These are phyloP conservation scores for Zhuqinia jingwanae DNA, from an alignment of 2,888 invertebrate species.

Conservation along the genomic window DNA sequence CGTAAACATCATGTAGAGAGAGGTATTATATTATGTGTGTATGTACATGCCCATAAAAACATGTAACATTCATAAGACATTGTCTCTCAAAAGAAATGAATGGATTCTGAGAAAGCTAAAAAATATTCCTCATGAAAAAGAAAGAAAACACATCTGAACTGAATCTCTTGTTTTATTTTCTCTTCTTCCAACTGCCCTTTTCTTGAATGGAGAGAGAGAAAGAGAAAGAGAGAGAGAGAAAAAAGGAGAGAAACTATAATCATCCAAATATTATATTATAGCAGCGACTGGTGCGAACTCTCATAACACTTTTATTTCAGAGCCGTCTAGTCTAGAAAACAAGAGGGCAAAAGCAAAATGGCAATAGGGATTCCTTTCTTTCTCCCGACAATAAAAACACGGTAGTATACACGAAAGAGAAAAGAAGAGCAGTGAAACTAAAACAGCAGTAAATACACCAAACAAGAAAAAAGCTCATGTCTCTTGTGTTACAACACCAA, in stretches of 20 bases:
- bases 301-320: conserved; percentile 23
- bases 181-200: too few species aligned
- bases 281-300: conserved; percentile 40
- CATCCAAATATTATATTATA: too few species aligned
- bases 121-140: neutral
- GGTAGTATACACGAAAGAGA: too few species aligned
- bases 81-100: conserved; percentile 6
- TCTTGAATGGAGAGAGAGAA: too few species aligned
- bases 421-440: neutral
- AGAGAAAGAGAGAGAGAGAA: too few species aligned
- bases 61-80: conserved; percentile 7
- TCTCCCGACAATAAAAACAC: conserved; percentile 23
- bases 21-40: neutral
- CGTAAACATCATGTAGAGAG: neutral
- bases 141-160: conserved; percentile 1
- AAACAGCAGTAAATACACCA: conserved; percentile 16
- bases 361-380: neutral
- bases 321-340: conserved; percentile 31
- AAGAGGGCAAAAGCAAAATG: neutral
- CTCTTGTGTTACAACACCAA: conserved; percentile 27
- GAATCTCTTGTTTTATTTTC: conserved; percentile 10
- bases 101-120: neutral
- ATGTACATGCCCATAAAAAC: conserved; percentile 2
- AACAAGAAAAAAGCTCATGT: neutral
- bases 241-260: conserved; percentile 9